Base-by-base conservation (phyloP, 2,113 vertebrate species). In the Quiscalus mexicanus region DNA sequence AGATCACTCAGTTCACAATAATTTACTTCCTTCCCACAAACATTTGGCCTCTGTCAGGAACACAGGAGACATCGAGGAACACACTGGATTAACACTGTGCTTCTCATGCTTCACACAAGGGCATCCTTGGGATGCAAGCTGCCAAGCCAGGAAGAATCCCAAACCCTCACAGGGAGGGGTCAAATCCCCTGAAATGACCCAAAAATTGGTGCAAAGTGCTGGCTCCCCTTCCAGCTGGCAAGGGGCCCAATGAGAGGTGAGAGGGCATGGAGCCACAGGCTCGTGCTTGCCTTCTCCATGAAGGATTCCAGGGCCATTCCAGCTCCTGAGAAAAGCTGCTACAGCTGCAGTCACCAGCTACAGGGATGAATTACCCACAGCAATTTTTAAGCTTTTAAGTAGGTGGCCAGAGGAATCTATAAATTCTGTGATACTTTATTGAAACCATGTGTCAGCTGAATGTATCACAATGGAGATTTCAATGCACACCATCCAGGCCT, bases 11-110 rank as follows among this genome's bases (percentile, higher is more conserved):
- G 50, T 76, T 75, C 65, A 49, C 1, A 11, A 63, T 70, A 42
- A 52, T 63, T 89, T 23, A 33, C 39, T 64, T 75, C 59, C 55
- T 87, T 74, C 76, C 84, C 87, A 84, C 77, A 80, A 84, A n/a
- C n/a, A 47, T 33, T 20, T 69, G 79, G 78, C 67, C 67, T 56
- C 14, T 45, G 12, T 58, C 44, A 67, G 90, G 65, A 89, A 35
- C 35, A 44, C 49, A 35, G 41, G 28, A 92, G 78, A 58, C 55
- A 77, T 7, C 3, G 7, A 56, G 45, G 55, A 52, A 55, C 44
- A 39, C 23, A 1, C 21, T 67, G 64, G n/a, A 58, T 68, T 73
- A 52, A 69, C 55, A 39, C 0, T 15, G n/a, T 37, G 33, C 64
- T 74, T 70, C 59, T 65, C 37, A 14, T 2, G 41, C 28, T 39